Evolutionary conservation across 2,888 invertebrate genomes (phyloP).

Genomic region (Argyra leucocephala): DNA sequence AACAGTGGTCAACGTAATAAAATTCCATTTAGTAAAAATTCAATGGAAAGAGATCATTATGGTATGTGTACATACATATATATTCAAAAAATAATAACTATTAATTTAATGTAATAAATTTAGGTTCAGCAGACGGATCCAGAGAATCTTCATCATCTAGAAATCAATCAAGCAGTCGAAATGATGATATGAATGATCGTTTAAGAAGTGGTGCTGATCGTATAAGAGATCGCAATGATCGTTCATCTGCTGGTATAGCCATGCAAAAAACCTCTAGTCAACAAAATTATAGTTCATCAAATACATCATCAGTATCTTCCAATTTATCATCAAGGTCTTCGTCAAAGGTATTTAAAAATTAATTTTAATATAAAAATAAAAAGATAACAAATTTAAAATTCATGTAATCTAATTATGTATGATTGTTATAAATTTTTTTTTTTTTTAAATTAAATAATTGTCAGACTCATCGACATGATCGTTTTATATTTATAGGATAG

Average conservation of each 20-base stretch:
- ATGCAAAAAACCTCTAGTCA: slow-evolving; percentile 42
- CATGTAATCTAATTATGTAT: too few species aligned
- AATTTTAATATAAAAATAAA: slow-evolving; percentile 12
- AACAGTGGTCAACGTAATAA: slow-evolving; percentile 35
- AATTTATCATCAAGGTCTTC: slow-evolving; percentile 34
- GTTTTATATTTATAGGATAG: too few species aligned
- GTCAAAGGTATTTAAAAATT: slow-evolving; percentile 28
- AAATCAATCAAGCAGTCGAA: slow-evolving; percentile 24
- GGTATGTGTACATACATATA: slow-evolving; percentile 28
- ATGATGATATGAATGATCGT: slow-evolving; percentile 27
- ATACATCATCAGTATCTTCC: slow-evolving; percentile 30
- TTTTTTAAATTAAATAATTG: not conserved
- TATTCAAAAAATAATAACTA: not conserved
- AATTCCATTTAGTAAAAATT: slow-evolving; percentile 38
- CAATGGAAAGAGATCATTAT: slow-evolving; percentile 39
- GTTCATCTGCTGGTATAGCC: slow-evolving; percentile 32
- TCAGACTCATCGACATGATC: too few species aligned
- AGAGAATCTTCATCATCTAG: slow-evolving; percentile 42
- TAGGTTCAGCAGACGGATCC: slow-evolving; percentile 49
- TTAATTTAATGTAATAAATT: slow-evolving; percentile 6
- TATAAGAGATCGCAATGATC: slow-evolving; percentile 12
- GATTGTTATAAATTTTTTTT: not conserved
- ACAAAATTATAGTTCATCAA: slow-evolving; percentile 31
- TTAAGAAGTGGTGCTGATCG: slow-evolving; percentile 11
- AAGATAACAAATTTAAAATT: not conserved